Conservation (phyloP, 2,888 invertebrate species). For the Dynastes tityus region DNA sequence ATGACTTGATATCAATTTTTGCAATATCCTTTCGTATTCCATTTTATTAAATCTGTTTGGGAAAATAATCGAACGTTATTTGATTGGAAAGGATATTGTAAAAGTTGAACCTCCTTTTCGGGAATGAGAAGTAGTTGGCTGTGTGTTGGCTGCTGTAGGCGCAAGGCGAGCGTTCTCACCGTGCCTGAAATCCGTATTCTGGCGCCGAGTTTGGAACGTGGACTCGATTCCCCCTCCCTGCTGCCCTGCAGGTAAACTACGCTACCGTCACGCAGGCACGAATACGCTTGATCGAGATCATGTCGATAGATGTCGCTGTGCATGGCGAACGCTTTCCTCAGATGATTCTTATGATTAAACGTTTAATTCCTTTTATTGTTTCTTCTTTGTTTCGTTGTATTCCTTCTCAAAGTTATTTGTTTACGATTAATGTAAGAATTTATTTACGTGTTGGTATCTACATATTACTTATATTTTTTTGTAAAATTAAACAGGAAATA, state of each 20-base stretch:
- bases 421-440: too few relatives aligned
- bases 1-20: not conserved
- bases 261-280: conserved; percentile 22
- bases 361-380: not conserved
- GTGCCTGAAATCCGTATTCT: conserved; percentile 88
- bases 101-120: conserved; percentile 7
- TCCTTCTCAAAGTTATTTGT: too few relatives aligned
- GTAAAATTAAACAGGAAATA: too few relatives aligned
- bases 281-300: conserved; percentile 11
- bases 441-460: too few relatives aligned
- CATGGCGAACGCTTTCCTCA: conserved; percentile 28
- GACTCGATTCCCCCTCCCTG: conserved; percentile 76
- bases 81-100: conserved; percentile 21
- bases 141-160: conserved; percentile 73
- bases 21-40: not conserved
- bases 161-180: conserved; percentile 82
- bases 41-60: not conserved
- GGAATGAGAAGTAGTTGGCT: conserved; percentile 56
- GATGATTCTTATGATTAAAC: not conserved
- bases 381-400: not conserved
- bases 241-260: conserved; percentile 63
- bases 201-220: conserved; percentile 87
- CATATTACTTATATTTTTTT: too few relatives aligned
- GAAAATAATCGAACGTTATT: too few relatives aligned
- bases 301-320: conserved; percentile 35